Evolutionary conservation across 2,888 invertebrate genomes (phyloP), one percentile per base, ranked within the genome.

Genomic region (Sussaba pulchella): DNA sequence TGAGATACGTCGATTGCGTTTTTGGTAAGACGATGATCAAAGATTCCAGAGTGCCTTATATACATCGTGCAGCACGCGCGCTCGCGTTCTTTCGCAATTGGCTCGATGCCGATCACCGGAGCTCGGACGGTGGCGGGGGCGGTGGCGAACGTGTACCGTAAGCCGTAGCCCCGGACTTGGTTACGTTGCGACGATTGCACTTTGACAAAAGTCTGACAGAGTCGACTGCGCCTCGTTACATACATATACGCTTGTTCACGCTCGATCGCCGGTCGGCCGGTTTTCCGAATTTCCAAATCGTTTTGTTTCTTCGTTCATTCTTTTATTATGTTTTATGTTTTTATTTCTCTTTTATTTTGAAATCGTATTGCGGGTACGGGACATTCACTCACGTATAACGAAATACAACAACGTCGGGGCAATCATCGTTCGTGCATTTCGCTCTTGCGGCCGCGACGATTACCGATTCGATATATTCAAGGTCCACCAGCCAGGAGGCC

Each of bases 31-130:
- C 75, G 82, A 79, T 75, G 73, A 76, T 76, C 43, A 63, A 66
- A 78, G 81, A 81, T 81, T 81, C 81, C 81, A 77, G 77, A 74
- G 74, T 81, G 72, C 72, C 82, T n/a, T n/a, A 72, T 79, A 78
- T 5, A 6, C 2, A 31, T 6, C 31, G 31, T 2, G 4, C 6
- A 71, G 71, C 75, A 72, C 71, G 72, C 72, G 79, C 57, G 81
- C 67, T 63, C 17, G 41, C 50, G 59, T 52, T 78, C 71, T 82
- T 82, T 78, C 72, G 82, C 79, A 82, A 82, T 82, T 79, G 76
- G 75, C 81, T 74, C 73, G 73, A 9, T 67, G 79, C 79, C 70
- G 45, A 57, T 70, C 21, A 0, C 19, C 50, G 19, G 39, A n/a
- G 9, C 47, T 1, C 52, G 45, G 31, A 21, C 17, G 36, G 12